Evolutionary conservation across 2,888 invertebrate genomes (phyloP), one percentile per base, ranked within the genome.

Genomic region (Spilosoma lubricipeda): DNA sequence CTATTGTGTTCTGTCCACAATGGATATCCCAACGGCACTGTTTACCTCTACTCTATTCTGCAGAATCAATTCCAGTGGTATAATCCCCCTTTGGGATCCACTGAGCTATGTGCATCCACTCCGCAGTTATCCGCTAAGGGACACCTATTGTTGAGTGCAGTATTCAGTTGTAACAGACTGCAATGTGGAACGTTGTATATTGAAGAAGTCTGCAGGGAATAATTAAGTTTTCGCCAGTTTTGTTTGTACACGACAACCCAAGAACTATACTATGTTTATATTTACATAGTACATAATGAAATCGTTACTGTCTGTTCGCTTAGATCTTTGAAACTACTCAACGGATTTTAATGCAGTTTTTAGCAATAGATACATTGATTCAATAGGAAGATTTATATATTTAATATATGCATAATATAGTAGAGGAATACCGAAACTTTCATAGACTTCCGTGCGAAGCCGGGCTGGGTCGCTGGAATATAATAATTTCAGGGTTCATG

Each of bases 61-160:
- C 81, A 81, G 81, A 88, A 89, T 89, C 89, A 88, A 90, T 91
- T 90, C 84, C 71, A 84, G 77, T 81, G 76, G 79, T 78, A 76
- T 86, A 85, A 86, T 87, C 86, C 86, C 85, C 87, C 85, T 79
- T 80, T 80, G 85, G 87, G 91, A 85, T 83, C 83, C 81, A 80
- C 86, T 83, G 85, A 82, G 83, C 83, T 86, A 81, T 79, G 80
- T 80, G 80, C 78, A 80, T 78, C 81, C 75, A 84, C 79, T 80
- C 76, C 72, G 75, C 77, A 80, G 79, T 79, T 81, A 79, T 70
- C 70, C 83, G 33, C 83, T 45, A 59, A 80, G 84, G 86, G 82
- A 80, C 77, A 69, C 73, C 63, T 81, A 82, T 85, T 82, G 83
- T 85, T 78, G 75, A 70, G 70, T 70, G 72, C 70, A 30, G 45